These are phyloP conservation scores for Oscheius sp. DNA, from an alignment of 2,888 invertebrate genomes.

Conservation along the genomic window DNA sequence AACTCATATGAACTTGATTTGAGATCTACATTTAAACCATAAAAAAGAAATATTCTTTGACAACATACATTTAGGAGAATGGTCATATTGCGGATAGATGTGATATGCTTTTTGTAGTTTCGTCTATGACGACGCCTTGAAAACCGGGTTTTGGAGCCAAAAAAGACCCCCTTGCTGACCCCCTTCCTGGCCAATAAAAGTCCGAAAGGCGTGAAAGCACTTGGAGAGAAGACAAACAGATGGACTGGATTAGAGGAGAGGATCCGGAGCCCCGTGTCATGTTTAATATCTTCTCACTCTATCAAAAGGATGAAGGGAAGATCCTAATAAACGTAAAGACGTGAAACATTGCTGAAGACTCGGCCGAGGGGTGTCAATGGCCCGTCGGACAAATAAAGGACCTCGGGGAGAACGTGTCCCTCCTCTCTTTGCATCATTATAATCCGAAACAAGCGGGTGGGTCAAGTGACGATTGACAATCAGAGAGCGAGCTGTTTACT, in stretches of 20 bases:
- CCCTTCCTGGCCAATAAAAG: too few species aligned
- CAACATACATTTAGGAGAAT: too few species aligned
- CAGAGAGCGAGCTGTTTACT: background rate
- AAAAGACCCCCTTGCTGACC: too few species aligned
- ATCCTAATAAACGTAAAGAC: background rate
- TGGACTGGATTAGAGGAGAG: slow-evolving; percentile 17
- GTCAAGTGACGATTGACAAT: slow-evolving; percentile 5
- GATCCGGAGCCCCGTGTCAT: slow-evolving; percentile 1
- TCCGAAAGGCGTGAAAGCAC: slow-evolving; percentile 25
- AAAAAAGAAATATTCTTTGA: too few species aligned
- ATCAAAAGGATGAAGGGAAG: background rate
- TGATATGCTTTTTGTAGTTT: too few species aligned
- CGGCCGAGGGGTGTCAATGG: slow-evolving; percentile 30
- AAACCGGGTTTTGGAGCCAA: too few species aligned
- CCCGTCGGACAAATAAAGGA: slow-evolving; percentile 28
- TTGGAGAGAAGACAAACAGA: slow-evolving; percentile 19
- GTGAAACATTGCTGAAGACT: slow-evolving; percentile 20
- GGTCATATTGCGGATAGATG: too few species aligned
- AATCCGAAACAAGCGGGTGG: slow-evolving; percentile 13
- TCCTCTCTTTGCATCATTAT: slow-evolving; percentile 11
- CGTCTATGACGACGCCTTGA: too few species aligned
- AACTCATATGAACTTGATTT: too few species aligned
- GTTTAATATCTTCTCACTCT: background rate
- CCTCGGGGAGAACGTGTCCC: slow-evolving; percentile 3
- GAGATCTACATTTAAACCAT: too few species aligned